A percentile compares a stretch with the other conserved stretches of the same genome.
These are phyloP conservation scores for Sebastes elongatus DNA, from an alignment of 2,797 vertebrate species.

Conservation along the genomic window DNA sequence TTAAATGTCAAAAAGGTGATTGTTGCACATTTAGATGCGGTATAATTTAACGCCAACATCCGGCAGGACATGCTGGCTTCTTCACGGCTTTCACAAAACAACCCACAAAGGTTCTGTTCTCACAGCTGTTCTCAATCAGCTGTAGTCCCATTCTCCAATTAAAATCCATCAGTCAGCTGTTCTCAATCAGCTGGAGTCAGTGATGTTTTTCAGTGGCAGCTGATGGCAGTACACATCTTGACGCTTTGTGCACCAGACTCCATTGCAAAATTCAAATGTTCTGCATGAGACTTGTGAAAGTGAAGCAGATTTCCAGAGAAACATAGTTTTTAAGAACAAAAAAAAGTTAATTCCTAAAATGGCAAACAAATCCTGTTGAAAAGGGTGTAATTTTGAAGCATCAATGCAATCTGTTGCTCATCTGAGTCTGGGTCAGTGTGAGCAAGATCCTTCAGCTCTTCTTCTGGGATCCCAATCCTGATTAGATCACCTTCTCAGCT, in stretches of 20 bases:
- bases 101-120: neutral
- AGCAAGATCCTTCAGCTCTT: neutral
- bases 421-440: neutral
- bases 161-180: conserved; percentile 6
- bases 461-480: neutral
- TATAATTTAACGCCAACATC: neutral
- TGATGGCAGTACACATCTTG: neutral
- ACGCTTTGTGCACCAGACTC: neutral
- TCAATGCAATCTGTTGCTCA: neutral
- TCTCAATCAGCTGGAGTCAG: neutral
- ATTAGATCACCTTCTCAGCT: neutral
- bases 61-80: neutral
- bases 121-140: conserved; percentile 16
- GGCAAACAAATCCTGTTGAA: neutral
- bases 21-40: neutral
- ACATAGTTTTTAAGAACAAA: neutral
- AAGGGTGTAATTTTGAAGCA: neutral
- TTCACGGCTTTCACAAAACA: neutral
- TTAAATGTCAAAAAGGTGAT: neutral
- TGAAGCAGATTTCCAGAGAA: neutral
- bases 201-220: neutral
- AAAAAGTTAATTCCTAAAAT: neutral
- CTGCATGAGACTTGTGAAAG: neutral
- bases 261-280: neutral
- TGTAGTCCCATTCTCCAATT: neutral